A percentile compares a stretch with the other conserved stretches of the same genome.
phyloP scores from a whole-genome alignment of 2,113 vertebrate genomes.

The Nothoprocta pentlandii region DNA sequence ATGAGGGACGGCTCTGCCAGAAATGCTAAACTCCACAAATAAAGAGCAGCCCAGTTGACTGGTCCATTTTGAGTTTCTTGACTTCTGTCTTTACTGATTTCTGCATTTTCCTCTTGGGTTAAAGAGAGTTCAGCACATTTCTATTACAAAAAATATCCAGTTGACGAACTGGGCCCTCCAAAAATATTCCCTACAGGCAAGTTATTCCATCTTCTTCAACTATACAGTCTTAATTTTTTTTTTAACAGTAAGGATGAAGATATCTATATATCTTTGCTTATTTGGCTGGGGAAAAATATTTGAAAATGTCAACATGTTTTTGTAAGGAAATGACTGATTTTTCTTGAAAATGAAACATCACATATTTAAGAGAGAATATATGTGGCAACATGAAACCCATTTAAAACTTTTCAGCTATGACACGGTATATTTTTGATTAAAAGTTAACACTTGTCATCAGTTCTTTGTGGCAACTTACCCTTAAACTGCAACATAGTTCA shows the following conservation, averaged over 20 bases:
- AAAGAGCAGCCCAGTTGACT: neutral
- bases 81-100: neutral
- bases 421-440: neutral
- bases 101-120: neutral
- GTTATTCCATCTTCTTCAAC: neutral
- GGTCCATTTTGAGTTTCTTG: neutral
- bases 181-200: neutral
- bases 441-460: neutral
- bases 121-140: neutral
- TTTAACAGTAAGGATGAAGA: neutral
- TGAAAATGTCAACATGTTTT: neutral
- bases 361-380: neutral
- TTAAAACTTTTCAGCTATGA: neutral
- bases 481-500: neutral
- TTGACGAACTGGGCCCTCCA: neutral
- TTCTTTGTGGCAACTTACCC: neutral
- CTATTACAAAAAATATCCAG: neutral
- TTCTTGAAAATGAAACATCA: neutral
- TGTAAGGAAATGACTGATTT: neutral
- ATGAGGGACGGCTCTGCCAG: conserved; percentile 32
- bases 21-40: neutral
- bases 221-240: neutral
- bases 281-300: neutral
- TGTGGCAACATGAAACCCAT: neutral
- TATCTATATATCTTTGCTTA: neutral